Evolutionary conservation across 2,797 vertebrate species (phyloP).

Genomic region (Trachurus trachurus): DNA sequence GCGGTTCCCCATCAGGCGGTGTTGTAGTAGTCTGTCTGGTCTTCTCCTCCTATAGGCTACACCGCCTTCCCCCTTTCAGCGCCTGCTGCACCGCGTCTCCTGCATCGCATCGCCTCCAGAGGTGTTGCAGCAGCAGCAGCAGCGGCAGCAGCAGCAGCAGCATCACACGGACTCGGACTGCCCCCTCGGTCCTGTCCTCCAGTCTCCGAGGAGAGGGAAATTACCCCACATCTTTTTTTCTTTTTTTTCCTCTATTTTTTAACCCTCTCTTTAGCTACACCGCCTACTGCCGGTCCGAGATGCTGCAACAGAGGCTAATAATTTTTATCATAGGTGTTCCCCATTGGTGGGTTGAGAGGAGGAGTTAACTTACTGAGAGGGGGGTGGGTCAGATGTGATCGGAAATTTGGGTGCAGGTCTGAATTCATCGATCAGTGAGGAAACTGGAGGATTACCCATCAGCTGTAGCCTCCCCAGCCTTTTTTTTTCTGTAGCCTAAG

Average conservation of each 20-base stretch:
- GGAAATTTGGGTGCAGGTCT: constrained; percentile 24
- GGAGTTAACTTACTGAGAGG: constrained; percentile 6
- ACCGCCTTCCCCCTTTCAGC: constrained; percentile 14
- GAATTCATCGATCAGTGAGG: not conserved
- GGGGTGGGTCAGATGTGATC: not conserved
- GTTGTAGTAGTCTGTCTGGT: constrained; percentile 51
- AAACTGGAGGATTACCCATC: not conserved
- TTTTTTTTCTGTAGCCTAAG: no score
- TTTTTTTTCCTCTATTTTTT: no score
- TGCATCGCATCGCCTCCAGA: constrained; percentile 50
- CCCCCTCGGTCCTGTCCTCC: constrained; percentile 30
- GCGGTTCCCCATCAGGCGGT: constrained; percentile 47
- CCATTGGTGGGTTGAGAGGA: constrained; percentile 57
- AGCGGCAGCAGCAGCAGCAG: constrained; percentile 15
- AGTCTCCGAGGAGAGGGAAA: constrained; percentile 38
- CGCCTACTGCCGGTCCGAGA: constrained; percentile 50
- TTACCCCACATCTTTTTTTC: constrained; percentile 36
- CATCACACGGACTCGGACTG: constrained; percentile 26
- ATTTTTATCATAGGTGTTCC: constrained; percentile 49
- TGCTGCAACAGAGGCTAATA: constrained; percentile 55
- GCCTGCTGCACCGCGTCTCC: constrained; percentile 58
- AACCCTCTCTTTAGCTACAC: not conserved
- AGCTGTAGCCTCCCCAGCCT: not conserved
- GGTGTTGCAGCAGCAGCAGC: constrained; percentile 52
- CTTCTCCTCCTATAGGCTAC: constrained; percentile 42